A percentile compares a stretch with the other conserved stretches of the same genome.
Evolutionary conservation across 2,888 invertebrate species (phyloP).

Genomic region (Lochmaea crataegi): DNA sequence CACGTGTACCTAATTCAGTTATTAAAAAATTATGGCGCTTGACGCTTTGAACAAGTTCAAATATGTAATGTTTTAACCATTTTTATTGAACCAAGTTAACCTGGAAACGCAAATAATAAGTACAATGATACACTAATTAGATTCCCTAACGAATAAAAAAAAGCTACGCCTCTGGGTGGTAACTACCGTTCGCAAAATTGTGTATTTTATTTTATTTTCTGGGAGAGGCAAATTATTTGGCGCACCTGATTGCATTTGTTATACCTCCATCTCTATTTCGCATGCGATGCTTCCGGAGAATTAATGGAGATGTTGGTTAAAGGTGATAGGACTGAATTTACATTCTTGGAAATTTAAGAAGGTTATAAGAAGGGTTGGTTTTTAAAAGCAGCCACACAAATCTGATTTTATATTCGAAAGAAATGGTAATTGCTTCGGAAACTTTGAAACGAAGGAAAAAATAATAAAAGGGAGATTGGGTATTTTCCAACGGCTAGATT

Average conservation of each 20-base stretch:
- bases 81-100: no score
- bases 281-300: conserved; percentile 33
- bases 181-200: conserved; percentile 12
- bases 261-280: conserved; percentile 33
- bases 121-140: neutral
- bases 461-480: no score
- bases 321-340: conserved; percentile 14
- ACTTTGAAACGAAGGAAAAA: neutral
- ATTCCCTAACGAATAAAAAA: neutral
- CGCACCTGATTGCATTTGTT: conserved; percentile 28
- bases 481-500: no score
- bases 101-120: no score
- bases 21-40: no score
- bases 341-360: conserved; percentile 23
- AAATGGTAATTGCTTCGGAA: neutral
- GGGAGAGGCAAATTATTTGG: conserved; percentile 32
- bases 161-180: neutral
- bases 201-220: conserved; percentile 23
- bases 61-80: no score
- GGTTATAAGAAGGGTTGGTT: conserved; percentile 4
- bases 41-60: no score
- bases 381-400: neutral
- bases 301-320: conserved; percentile 21
- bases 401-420: neutral
- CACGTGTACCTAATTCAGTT: no score